Evolutionary conservation across 2,797 vertebrate genomes (phyloP).

Genomic region (Bradypodion ventrale): DNA sequence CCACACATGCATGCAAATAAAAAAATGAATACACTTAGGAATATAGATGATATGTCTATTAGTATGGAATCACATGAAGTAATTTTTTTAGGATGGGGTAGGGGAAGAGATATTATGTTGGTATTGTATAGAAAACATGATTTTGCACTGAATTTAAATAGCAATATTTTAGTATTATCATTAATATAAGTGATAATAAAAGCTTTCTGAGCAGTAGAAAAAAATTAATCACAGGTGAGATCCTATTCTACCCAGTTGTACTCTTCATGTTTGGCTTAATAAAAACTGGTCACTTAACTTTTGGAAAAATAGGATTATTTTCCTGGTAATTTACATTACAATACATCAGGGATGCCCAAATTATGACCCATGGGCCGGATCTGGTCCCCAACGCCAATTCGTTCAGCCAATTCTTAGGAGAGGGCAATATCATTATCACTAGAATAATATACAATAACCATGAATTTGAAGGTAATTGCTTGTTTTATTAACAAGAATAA

Average conservation of each 20-base stretch:
- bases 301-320: not conserved
- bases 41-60: not conserved
- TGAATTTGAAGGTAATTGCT: not conserved
- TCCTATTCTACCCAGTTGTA: not conserved
- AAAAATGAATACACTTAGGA: not conserved
- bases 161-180: not conserved
- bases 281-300: not conserved
- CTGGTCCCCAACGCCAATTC: no score
- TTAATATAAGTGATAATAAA: not conserved
- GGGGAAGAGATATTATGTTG: not conserved
- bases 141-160: not conserved
- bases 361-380: no score
- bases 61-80: not conserved
- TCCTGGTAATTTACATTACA: not conserved
- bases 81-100: no score
- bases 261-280: not conserved
- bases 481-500: not conserved
- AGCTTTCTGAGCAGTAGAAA: not conserved
- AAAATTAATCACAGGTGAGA: not conserved
- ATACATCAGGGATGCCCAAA: no score
- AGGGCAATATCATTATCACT: not conserved
- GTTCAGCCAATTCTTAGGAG: no score
- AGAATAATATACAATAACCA: not conserved
- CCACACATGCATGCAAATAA: not conserved
- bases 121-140: not conserved